Base-by-base conservation (phyloP, 92 coral and sea anemone species). In the Siderastrea radians region DNA sequence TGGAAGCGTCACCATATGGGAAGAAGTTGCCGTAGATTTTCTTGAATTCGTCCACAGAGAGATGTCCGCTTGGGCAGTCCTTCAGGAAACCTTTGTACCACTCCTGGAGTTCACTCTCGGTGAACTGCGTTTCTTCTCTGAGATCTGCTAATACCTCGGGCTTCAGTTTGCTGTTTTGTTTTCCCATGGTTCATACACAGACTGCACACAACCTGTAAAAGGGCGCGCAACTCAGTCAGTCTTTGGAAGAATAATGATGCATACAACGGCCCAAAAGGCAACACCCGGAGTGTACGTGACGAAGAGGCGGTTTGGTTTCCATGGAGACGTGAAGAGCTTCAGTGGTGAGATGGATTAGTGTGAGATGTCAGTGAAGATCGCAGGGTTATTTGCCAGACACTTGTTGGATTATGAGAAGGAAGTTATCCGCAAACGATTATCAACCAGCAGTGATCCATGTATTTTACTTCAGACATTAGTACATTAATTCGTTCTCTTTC, bases 1-100 rank as follows among this genome's bases (percentile, higher is more conserved):
- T 96, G 49, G 99, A 91, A 83, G 99, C 99, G 91, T 96, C 99
- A 17, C 99, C 99, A 46, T 96, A 96, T 5, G 99, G 99, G 87
- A 96, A 96, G 90, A 96, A 96, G 85, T 97, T 97, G 74, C 99
- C 99, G 66, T 96, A 96, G 87, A 96, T 96, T 85, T 96, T 96
- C 91, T 96, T 95, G 87, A 96, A 96, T 67, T 96, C 99, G 16
- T 96, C 99, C 19, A 96, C 98, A 3, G 95, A 89, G 1, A 96
- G 94, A 71, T 90, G 89, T 15, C 99, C 99, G 45, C 93, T 87
- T 1, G 99, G 99, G 72, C 99, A 96, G 86, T 96, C 99, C 59
- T 96, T 96, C 5, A 95, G 95, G 82, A 96, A 96, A 1, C 99
- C 99, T 66, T 95, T 96, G 93, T 97, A 97, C 99, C 99, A 97